These are phyloP conservation scores for Cordylochernes scorpioides DNA, from an alignment of 2,888 invertebrate species.

Conservation along the genomic window DNA sequence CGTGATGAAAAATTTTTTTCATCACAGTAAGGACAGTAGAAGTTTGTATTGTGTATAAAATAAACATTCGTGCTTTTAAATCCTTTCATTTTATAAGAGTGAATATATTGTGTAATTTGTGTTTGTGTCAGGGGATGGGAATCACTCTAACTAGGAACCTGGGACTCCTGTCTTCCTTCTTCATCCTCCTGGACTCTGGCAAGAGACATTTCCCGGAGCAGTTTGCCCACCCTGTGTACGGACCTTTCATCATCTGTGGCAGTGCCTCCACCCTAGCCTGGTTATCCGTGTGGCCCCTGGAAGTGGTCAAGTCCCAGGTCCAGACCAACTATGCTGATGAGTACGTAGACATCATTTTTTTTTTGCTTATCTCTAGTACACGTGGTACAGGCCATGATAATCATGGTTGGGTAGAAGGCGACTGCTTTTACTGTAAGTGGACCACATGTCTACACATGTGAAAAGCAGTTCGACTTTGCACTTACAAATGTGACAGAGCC, in stretches of 20 bases:
- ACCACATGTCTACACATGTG: too few relatives aligned
- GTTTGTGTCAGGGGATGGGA: constrained; percentile 1
- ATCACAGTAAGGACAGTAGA: too few relatives aligned
- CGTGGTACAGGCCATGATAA: too few relatives aligned
- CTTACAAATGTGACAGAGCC: too few relatives aligned
- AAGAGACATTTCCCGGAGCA: background rate
- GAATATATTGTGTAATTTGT: background rate
- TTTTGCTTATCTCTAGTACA: too few relatives aligned
- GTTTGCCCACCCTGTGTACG: background rate
- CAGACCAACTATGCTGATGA: constrained; percentile 1
- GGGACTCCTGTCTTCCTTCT: constrained; percentile 1
- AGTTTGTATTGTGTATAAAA: too few relatives aligned
- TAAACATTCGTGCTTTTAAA: background rate
- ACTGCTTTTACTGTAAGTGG: too few relatives aligned
- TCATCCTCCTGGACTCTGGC: constrained; percentile 1
- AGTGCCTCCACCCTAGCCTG: constrained; percentile 1
- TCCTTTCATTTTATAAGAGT: background rate
- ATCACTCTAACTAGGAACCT: background rate
- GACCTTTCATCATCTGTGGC: constrained; percentile 1
- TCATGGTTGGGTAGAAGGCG: too few relatives aligned
- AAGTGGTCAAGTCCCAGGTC: constrained; percentile 2
- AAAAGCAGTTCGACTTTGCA: too few relatives aligned
- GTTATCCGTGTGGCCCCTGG: constrained; percentile 1
- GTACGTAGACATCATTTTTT: too few relatives aligned
- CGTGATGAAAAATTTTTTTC: too few relatives aligned